Percentiles rank a stretch among this genome's conserved stretches.
phyloP scores from a whole-genome alignment of 2,888 invertebrate genomes.

The Cryptus armator region DNA sequence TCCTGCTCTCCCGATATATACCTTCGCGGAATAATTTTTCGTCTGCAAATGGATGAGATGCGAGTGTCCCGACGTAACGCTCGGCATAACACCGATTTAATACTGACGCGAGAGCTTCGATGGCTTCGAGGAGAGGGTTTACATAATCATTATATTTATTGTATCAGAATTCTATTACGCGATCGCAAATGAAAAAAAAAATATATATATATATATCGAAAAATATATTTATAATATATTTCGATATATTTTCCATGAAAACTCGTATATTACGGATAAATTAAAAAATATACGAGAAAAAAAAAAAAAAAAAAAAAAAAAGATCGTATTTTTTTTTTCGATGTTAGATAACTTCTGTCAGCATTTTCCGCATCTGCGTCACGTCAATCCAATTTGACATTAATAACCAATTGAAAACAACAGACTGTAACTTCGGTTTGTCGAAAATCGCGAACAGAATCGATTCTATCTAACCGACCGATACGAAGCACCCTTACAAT shows the following conservation, averaged over 20 bases:
- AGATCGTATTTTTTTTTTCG: too few relatives aligned
- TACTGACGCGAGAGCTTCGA: too few relatives aligned
- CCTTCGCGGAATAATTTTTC: slow-evolving; percentile 42
- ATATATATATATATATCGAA: too few relatives aligned
- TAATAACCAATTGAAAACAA: background rate
- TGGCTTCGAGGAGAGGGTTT: slow-evolving; percentile 11
- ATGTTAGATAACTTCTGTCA: too few relatives aligned
- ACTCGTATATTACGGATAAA: too few relatives aligned
- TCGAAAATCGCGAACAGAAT: background rate
- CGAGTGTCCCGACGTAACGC: background rate
- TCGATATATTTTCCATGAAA: too few relatives aligned
- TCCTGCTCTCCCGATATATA: background rate
- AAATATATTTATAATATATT: too few relatives aligned
- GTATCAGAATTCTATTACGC: background rate
- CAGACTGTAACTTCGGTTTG: background rate
- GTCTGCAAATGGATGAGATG: slow-evolving; percentile 29
- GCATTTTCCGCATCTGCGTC: too few relatives aligned
- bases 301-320: too few relatives aligned
- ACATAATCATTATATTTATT: slow-evolving; percentile 33
- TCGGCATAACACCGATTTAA: background rate
- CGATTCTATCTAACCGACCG: background rate
- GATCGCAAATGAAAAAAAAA: background rate
- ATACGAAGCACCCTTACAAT: background rate
- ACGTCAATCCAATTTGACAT: too few relatives aligned
- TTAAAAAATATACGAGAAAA: too few relatives aligned